Percentiles rank a stretch among this genome's conserved stretches.
These are phyloP conservation scores for Leptinotarsa undecemlineata DNA, from an alignment of 1,140 invertebrate species.

Conservation along the genomic window DNA sequence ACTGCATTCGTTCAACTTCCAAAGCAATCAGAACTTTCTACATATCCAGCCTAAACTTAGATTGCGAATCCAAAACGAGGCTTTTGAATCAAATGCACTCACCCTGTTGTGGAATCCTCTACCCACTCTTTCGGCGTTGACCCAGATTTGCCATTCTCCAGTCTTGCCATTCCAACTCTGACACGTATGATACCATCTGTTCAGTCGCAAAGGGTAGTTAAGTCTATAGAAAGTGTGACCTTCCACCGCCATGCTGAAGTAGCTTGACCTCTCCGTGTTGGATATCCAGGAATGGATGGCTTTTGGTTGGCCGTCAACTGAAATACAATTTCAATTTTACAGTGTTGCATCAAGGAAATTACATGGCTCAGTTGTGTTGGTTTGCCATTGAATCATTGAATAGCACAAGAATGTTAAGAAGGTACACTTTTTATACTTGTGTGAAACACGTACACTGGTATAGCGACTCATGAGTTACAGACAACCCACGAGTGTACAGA, in stretches of 20 bases:
- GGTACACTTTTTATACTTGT: too few relatives aligned
- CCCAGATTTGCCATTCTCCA: slow-evolving; percentile 85
- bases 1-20: not conserved
- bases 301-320: slow-evolving; percentile 70
- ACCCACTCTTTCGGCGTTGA: slow-evolving; percentile 79
- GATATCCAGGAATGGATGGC: slow-evolving; percentile 77
- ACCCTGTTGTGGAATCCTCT: slow-evolving; percentile 83
- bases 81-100: slow-evolving; percentile 52
- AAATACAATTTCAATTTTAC: not conserved
- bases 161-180: slow-evolving; percentile 84
- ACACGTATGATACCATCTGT: slow-evolving; percentile 83
- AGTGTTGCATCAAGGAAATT: too few relatives aligned
- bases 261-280: slow-evolving; percentile 76
- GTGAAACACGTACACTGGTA: too few relatives aligned
- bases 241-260: slow-evolving; percentile 76
- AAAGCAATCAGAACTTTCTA: not conserved
- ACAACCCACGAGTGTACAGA: too few relatives aligned
- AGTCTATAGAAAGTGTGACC: slow-evolving; percentile 80
- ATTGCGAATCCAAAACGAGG: not conserved
- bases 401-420: too few relatives aligned
- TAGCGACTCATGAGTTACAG: too few relatives aligned
- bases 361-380: too few relatives aligned
- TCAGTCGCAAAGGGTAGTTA: slow-evolving; percentile 77
- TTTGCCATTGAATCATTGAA: too few relatives aligned
- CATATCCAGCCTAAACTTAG: not conserved